Conservation (phyloP, 1,140 invertebrate species). For the Pachypeltis micranthus region DNA sequence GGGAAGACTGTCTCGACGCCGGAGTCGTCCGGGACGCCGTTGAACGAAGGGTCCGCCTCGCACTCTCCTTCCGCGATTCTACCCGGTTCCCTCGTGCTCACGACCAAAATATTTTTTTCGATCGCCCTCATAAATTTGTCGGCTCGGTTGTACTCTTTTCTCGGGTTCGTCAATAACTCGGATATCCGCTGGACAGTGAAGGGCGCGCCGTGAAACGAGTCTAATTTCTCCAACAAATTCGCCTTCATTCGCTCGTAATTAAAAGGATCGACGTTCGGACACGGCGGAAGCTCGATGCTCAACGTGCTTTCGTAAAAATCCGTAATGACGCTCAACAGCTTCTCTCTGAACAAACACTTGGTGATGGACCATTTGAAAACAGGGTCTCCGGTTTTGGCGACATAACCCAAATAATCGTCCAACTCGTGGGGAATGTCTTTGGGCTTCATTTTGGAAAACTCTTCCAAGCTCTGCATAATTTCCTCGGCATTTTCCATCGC, state of each 20-base stretch:
- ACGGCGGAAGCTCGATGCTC: slow-evolving; percentile 57
- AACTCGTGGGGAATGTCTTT: slow-evolving; percentile 76
- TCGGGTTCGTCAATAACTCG: slow-evolving; percentile 78
- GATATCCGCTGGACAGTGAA: slow-evolving; percentile 94
- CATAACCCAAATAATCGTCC: slow-evolving; percentile 79
- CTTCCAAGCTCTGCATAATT: slow-evolving; percentile 64
- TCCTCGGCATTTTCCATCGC: slow-evolving; percentile 75
- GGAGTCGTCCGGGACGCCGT: slow-evolving; percentile 22
- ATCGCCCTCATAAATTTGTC: slow-evolving; percentile 94
- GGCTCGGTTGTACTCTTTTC: slow-evolving; percentile 87
- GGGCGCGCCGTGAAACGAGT: slow-evolving; percentile 75
- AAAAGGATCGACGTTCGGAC: slow-evolving; percentile 81
- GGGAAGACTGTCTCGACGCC: slow-evolving; percentile 18
- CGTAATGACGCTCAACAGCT: slow-evolving; percentile 71
- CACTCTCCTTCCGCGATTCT: slow-evolving; percentile 13
- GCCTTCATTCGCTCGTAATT: slow-evolving; percentile 82
- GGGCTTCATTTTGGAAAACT: slow-evolving; percentile 70
- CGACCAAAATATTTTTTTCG: slow-evolving; percentile 88
- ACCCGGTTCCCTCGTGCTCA: slow-evolving; percentile 85
- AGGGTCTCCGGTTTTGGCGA: slow-evolving; percentile 87
- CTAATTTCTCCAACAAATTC: slow-evolving; percentile 68
- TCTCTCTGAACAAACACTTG: slow-evolving; percentile 76
- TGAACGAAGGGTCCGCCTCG: slow-evolving; percentile 19
- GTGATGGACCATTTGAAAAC: slow-evolving; percentile 84
- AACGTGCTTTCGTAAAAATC: slow-evolving; percentile 73